These are phyloP conservation scores for Picus viridis DNA, from an alignment of 2,797 vertebrate genomes.

Conservation along the genomic window DNA sequence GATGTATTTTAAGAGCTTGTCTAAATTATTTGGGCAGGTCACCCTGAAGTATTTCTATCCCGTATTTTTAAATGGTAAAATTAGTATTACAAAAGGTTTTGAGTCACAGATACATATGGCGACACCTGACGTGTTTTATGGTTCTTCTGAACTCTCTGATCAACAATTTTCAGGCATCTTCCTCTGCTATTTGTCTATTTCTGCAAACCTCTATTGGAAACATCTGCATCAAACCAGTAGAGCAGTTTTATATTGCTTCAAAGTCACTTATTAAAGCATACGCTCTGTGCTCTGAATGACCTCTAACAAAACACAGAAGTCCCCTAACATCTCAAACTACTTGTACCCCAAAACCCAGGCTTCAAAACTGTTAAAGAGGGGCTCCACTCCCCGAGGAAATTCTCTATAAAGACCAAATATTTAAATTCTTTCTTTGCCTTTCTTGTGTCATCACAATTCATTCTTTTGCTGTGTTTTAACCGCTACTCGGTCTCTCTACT, in stretches of 20 bases:
- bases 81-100: not conserved
- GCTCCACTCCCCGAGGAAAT: not conserved
- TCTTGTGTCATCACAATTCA: too few species aligned
- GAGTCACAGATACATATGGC: fast-evolving
- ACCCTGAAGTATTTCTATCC: not conserved
- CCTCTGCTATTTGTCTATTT: not conserved
- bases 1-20: not conserved
- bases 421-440: not conserved
- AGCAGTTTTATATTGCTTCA: too few species aligned
- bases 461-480: not conserved
- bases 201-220: not conserved
- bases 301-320: not conserved
- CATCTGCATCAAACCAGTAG: too few species aligned
- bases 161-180: not conserved
- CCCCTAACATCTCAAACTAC: fast-evolving
- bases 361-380: not conserved
- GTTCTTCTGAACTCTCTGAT: not conserved
- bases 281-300: not conserved
- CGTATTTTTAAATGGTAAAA: fast-evolving
- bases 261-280: too few species aligned
- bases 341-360: fast-evolving
- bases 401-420: fast-evolving
- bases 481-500: not conserved
- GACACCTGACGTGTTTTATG: fast-evolving
- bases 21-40: not conserved